Evolutionary conservation across 2,113 vertebrate species (phyloP).

Genomic region (Semnopithecus entellus): DNA sequence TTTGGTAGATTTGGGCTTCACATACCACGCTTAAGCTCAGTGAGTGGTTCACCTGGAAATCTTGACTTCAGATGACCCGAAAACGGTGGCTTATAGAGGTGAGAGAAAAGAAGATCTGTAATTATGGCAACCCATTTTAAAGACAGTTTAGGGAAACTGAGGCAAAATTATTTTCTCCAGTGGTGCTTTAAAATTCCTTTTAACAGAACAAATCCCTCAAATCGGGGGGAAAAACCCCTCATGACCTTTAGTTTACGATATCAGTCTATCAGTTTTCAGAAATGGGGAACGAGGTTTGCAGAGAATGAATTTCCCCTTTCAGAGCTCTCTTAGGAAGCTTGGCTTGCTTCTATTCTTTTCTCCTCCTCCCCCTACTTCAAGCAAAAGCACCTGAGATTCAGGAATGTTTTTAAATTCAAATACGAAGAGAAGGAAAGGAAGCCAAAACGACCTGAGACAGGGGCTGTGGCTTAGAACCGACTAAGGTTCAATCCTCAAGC

Average conservation of each 20-base stretch:
- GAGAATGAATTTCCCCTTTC: not conserved
- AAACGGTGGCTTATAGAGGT: not conserved
- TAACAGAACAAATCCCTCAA: not conserved
- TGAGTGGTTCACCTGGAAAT: constrained; percentile 6
- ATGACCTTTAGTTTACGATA: not conserved
- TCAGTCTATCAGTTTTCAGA: not conserved
- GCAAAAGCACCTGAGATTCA: not conserved
- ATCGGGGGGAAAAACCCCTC: not conserved
- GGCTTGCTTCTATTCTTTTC: not conserved
- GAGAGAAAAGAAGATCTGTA: not conserved
- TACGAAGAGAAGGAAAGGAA: not conserved
- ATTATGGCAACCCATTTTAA: not conserved
- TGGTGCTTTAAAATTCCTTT: constrained; percentile 26
- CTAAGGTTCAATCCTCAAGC: not conserved
- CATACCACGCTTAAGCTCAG: not conserved
- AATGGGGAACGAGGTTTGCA: not conserved
- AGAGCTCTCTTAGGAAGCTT: not conserved
- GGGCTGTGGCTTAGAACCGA: not conserved
- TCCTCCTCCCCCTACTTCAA: not conserved
- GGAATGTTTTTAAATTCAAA: not conserved
- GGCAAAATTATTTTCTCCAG: constrained; percentile 18
- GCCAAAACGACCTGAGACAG: not conserved
- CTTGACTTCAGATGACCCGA: not conserved
- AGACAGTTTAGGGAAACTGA: not conserved
- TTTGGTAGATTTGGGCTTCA: constrained; percentile 12